Percentiles rank a stretch among this genome's conserved stretches.
Conservation (phyloP, 2,888 invertebrate genomes). For the Zhuqinia jingwanae region DNA sequence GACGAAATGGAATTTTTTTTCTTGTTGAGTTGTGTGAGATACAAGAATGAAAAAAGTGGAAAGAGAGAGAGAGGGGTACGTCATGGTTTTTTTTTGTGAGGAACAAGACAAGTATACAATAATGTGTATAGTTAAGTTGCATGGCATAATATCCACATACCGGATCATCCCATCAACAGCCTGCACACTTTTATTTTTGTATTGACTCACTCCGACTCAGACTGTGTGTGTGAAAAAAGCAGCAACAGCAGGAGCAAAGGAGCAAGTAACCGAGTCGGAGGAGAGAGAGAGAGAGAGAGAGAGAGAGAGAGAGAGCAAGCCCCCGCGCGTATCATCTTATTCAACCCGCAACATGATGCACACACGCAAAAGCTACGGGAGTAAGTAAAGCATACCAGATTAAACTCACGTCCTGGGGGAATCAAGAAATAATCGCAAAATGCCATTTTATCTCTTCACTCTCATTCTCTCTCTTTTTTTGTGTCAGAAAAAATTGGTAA, state of each 20-base stretch:
- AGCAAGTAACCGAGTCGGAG: not conserved
- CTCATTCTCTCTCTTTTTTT: slow-evolving; percentile 62
- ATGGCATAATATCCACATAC: slow-evolving; percentile 48
- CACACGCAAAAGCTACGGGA: slow-evolving; percentile 73
- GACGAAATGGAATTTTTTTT: slow-evolving; percentile 68
- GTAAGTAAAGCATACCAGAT: slow-evolving; percentile 76
- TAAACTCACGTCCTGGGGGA: slow-evolving; percentile 79
- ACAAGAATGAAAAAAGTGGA: slow-evolving; percentile 32
- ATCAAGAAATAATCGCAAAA: slow-evolving; percentile 79
- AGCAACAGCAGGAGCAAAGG: slow-evolving; percentile 8
- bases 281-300: too few species aligned
- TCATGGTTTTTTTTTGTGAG: not conserved
- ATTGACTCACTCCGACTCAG: not conserved
- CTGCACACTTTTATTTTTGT: slow-evolving; percentile 11
- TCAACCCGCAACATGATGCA: slow-evolving; percentile 67
- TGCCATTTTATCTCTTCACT: slow-evolving; percentile 77
- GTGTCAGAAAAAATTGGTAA: slow-evolving; percentile 68
- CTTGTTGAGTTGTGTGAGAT: not conserved
- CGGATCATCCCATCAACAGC: slow-evolving; percentile 70
- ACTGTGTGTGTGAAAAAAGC: not conserved
- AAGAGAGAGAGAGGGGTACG: not conserved
- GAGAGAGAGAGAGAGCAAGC: slow-evolving; percentile 47
- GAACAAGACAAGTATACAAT: not conserved
- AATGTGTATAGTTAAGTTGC: slow-evolving; percentile 20
- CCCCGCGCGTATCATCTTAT: not conserved